Percentiles rank a stretch among this genome's conserved stretches.
Evolutionary conservation across 2,113 vertebrate genomes (phyloP).

Genomic region (Paramisgurnus dabryanus): DNA sequence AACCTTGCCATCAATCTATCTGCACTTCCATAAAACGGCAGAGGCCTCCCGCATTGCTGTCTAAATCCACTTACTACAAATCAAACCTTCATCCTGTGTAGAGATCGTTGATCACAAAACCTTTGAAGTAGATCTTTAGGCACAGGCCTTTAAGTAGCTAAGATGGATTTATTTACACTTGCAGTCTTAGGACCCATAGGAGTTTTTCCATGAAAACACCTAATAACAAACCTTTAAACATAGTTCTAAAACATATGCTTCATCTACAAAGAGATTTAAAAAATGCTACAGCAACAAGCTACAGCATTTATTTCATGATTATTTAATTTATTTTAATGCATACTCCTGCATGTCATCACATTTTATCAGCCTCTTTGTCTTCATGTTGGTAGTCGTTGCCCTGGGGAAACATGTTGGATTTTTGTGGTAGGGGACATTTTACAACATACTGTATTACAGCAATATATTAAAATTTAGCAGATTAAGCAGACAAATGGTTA

Average conservation of each 20-base stretch:
- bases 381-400: constrained; percentile 14
- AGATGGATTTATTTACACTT: constrained; percentile 38
- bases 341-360: not conserved
- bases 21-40: constrained; percentile 33
- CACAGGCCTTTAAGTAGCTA: constrained; percentile 31
- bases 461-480: not conserved
- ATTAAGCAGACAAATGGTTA: constrained; percentile 7
- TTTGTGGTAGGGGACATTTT: constrained; percentile 8
- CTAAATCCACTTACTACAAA: constrained; percentile 38
- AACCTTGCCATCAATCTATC: constrained; percentile 45
- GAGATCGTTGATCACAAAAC: not conserved
- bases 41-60: not conserved
- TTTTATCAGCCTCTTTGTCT: not conserved
- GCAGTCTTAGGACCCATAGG: not conserved
- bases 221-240: not conserved
- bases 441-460: not conserved
- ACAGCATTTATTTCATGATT: not conserved
- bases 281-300: not conserved
- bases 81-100: constrained; percentile 48
- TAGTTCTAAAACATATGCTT: not conserved
- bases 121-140: constrained; percentile 45
- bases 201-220: constrained; percentile 24
- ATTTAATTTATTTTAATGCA: not conserved
- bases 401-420: constrained; percentile 15
- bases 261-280: not conserved